Conservation (phyloP, 2,888 invertebrate genomes). For the Mythimna lalbum region DNA sequence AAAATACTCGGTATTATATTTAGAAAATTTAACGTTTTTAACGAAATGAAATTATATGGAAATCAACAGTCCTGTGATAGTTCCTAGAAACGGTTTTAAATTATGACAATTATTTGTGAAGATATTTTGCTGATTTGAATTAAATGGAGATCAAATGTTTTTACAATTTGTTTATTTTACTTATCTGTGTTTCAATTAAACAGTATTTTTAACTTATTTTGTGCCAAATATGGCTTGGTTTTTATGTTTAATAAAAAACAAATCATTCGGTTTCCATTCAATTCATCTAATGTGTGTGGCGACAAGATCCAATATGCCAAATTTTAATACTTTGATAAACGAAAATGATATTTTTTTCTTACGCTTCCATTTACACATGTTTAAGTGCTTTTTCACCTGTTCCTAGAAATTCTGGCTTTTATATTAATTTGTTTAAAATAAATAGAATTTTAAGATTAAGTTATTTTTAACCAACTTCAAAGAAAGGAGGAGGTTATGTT, state of each 20-base stretch:
- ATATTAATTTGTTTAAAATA: constrained; percentile 23
- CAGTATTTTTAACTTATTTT: not conserved
- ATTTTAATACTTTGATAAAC: constrained; percentile 60
- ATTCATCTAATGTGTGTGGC: constrained; percentile 29
- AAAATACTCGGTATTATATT: constrained; percentile 52
- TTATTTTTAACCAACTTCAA: constrained; percentile 9
- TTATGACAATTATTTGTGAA: constrained; percentile 16
- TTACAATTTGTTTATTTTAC: not conserved
- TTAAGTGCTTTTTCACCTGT: constrained; percentile 32
- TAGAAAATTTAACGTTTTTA: constrained; percentile 49
- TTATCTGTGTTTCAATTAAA: not conserved
- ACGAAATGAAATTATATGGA: constrained; percentile 50
- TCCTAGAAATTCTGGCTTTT: constrained; percentile 28
- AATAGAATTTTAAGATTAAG: constrained; percentile 29
- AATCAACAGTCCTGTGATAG: constrained; percentile 57
- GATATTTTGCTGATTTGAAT: not conserved
- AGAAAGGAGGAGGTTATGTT: constrained; percentile 9
- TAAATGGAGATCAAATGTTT: not conserved
- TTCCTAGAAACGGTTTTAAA: constrained; percentile 50
- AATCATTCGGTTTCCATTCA: not conserved
- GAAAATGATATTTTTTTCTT: constrained; percentile 42
- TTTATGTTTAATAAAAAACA: not conserved
- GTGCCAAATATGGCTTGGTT: not conserved
- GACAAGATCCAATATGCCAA: constrained; percentile 67
- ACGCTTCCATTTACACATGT: constrained; percentile 51